Conservation (phyloP, 2,113 vertebrate genomes). For the Corythaixoides concolor region DNA sequence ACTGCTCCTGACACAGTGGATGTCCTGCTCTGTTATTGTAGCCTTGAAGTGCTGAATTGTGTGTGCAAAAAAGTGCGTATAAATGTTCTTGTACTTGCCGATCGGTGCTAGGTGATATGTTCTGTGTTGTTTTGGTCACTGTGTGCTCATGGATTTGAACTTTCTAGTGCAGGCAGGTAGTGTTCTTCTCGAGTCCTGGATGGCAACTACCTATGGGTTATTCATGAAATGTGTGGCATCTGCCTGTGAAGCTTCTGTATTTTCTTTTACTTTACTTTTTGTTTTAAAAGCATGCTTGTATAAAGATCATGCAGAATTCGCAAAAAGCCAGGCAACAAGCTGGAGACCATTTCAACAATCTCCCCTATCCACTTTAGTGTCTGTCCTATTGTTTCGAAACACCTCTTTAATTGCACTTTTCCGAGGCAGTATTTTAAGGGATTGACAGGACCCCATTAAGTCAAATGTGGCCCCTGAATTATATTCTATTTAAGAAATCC, state of each 20-base stretch:
- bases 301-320: neutral
- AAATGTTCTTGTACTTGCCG: neutral
- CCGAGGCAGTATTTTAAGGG: neutral
- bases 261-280: neutral
- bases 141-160: neutral
- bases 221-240: neutral
- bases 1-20: neutral
- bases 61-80: accelerated
- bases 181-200: neutral
- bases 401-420: slow-evolving; percentile 9
- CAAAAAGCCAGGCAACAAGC: neutral
- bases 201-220: neutral
- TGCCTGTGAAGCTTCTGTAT: neutral
- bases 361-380: neutral
- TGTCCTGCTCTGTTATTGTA: neutral
- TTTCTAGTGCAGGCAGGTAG: neutral
- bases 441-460: slow-evolving; percentile 18
- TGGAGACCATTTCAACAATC: neutral
- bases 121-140: neutral
- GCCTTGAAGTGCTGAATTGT: neutral
- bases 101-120: accelerated
- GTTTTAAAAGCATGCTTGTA: neutral
- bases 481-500: slow-evolving; percentile 1
- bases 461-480: slow-evolving; percentile 31
- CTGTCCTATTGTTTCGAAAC: neutral